A percentile compares a stretch with the other conserved stretches of the same genome.
Evolutionary conservation across 2,113 vertebrate species (phyloP).

Genomic region (Pseudopodoces humilis): DNA sequence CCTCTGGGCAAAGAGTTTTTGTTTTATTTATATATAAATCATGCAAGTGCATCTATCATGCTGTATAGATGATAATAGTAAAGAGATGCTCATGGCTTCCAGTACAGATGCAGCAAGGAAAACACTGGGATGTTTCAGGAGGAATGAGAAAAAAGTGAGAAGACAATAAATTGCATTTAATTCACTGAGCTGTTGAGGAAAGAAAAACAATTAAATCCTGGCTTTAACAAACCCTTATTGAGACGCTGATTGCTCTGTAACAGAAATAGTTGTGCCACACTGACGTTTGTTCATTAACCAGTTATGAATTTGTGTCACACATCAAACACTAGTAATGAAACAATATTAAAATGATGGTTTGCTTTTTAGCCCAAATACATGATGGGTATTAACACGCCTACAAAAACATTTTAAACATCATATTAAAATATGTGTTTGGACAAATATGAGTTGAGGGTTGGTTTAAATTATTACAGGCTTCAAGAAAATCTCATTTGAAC

Average conservation of each 20-base stretch:
- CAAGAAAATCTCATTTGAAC: not conserved
- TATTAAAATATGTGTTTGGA: not conserved
- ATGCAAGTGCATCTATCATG: not conserved
- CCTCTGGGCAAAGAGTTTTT: not conserved
- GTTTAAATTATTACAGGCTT: not conserved
- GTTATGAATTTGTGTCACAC: conserved; percentile 21
- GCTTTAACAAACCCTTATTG: conserved; percentile 51
- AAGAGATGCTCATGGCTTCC: not conserved
- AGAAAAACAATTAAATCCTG: conserved; percentile 15
- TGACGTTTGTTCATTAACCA: conserved; percentile 41
- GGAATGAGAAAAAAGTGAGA: conserved; percentile 4
- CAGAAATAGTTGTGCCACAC: not conserved
- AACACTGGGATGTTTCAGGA: not conserved
- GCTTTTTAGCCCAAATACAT: conserved; percentile 5
- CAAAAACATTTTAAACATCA: conserved; percentile 18
- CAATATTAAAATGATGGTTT: conserved; percentile 14
- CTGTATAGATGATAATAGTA: not conserved
- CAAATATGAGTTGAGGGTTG: not conserved
- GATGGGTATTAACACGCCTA: not conserved
- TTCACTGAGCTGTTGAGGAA: conserved; percentile 50
- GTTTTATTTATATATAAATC: conserved; percentile 20
- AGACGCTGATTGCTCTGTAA: conserved; percentile 42
- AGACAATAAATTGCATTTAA: conserved; percentile 30
- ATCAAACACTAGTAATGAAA: conserved; percentile 45
- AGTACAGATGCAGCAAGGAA: not conserved